phyloP scores from a whole-genome alignment of 2,888 invertebrate species.

The Hermodice carunculata region DNA sequence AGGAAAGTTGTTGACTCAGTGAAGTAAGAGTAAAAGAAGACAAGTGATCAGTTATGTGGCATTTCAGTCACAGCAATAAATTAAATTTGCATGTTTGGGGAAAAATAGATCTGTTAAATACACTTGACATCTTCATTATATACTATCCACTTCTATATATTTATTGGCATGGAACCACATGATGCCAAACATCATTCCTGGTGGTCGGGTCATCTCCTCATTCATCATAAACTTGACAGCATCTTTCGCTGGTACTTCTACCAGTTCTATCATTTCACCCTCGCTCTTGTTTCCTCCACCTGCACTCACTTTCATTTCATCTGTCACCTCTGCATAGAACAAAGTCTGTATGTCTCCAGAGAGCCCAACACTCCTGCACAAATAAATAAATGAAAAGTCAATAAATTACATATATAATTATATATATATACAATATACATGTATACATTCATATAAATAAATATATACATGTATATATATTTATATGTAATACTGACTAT shows the following conservation, averaged over 20 bases:
- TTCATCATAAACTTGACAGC: conserved; percentile 72
- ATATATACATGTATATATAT: no score
- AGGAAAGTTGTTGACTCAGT: no score
- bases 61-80: no score
- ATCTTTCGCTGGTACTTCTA: conserved; percentile 85
- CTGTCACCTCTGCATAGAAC: conserved; percentile 82
- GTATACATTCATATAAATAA: no score
- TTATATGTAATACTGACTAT: no score
- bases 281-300: conserved; percentile 89
- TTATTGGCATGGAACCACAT: conserved; percentile 71
- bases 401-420: background rate
- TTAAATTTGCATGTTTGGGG: no score
- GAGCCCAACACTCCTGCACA: conserved; percentile 75
- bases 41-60: no score
- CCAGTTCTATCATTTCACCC: conserved; percentile 88
- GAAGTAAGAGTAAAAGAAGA: no score
- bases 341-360: conserved; percentile 84
- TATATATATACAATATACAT: no score
- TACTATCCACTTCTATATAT: no score
- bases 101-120: no score
- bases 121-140: no score
- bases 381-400: background rate
- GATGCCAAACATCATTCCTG: conserved; percentile 66
- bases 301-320: conserved; percentile 73
- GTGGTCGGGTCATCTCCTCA: conserved; percentile 62